A percentile compares a stretch with the other conserved stretches of the same genome.
Evolutionary conservation across 2,113 vertebrate genomes (phyloP).

Genomic region (Callorhinus ursinus): DNA sequence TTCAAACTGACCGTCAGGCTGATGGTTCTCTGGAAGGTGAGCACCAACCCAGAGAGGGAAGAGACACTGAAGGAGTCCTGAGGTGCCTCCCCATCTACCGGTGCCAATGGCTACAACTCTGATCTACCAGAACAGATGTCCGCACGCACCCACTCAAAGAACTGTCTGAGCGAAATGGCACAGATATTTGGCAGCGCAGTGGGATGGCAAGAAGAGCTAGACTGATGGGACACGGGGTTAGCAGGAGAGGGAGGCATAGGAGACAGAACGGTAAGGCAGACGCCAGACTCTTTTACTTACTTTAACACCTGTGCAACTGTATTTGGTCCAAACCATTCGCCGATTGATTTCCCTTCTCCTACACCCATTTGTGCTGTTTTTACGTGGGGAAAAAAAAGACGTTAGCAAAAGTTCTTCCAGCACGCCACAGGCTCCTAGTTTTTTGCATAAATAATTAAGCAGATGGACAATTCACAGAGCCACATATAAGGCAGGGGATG

Average conservation of each 20-base stretch:
- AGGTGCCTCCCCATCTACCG: not conserved
- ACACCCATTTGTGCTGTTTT: conserved; percentile 98
- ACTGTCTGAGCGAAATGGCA: not conserved
- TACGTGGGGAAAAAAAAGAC: conserved; percentile 69
- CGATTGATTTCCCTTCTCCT: conserved; percentile 98
- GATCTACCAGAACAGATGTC: not conserved
- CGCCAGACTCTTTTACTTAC: conserved; percentile 87
- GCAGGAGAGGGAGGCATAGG: not conserved
- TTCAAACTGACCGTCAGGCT: not conserved
- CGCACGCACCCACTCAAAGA: not conserved
- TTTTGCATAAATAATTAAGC: conserved; percentile 41
- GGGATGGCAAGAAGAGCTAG: conserved; percentile 15
- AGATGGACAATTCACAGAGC: conserved; percentile 22
- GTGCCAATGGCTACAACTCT: not conserved
- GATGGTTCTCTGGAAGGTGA: not conserved
- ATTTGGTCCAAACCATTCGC: conserved; percentile 99
- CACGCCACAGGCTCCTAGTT: conserved; percentile 30
- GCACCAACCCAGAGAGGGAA: not conserved
- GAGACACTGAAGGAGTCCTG: not conserved
- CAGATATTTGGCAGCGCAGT: not conserved
- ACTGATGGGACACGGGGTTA: not conserved
- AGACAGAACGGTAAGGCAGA: not conserved
- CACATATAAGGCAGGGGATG: not conserved
- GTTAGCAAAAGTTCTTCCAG: conserved; percentile 66
- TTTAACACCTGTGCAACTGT: conserved; percentile 99